These are phyloP conservation scores for Conomelus anceps DNA, from an alignment of 2,888 invertebrate species.

Conservation along the genomic window DNA sequence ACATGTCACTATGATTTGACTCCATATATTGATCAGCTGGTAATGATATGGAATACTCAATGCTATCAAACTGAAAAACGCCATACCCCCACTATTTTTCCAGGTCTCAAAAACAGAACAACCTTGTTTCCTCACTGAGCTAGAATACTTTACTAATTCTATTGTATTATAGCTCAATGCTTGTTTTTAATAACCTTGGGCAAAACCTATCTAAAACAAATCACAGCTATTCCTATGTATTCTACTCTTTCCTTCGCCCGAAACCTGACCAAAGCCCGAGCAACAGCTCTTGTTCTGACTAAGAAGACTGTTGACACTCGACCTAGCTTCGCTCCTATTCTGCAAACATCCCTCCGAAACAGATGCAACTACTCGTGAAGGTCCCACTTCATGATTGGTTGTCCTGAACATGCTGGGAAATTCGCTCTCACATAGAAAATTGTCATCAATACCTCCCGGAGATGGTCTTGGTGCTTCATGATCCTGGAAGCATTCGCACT, in stretches of 20 bases:
- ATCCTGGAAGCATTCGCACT: neutral
- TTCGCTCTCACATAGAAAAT: neutral
- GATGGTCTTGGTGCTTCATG: neutral
- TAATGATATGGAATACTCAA: no score
- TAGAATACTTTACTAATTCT: no score
- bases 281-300: slow-evolving; percentile 23
- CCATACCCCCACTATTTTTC: no score
- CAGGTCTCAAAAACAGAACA: no score
- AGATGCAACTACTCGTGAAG: neutral
- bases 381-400: neutral
- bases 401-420: neutral
- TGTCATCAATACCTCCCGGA: neutral
- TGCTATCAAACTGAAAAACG: no score
- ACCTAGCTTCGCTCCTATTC: slow-evolving; percentile 8
- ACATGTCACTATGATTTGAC: no score
- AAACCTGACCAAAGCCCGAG: slow-evolving; percentile 14
- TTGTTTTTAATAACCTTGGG: no score
- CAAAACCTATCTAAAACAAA: slow-evolving; percentile 8
- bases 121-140: no score
- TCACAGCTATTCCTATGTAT: slow-evolving; percentile 22
- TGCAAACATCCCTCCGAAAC: slow-evolving; percentile 19
- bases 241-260: neutral
- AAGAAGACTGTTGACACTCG: slow-evolving; percentile 21
- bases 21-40: no score
- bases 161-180: no score